Percentiles rank a stretch among this genome's conserved stretches.
Evolutionary conservation across 2,113 vertebrate species (phyloP).

Genomic region (Dinomys branickii): DNA sequence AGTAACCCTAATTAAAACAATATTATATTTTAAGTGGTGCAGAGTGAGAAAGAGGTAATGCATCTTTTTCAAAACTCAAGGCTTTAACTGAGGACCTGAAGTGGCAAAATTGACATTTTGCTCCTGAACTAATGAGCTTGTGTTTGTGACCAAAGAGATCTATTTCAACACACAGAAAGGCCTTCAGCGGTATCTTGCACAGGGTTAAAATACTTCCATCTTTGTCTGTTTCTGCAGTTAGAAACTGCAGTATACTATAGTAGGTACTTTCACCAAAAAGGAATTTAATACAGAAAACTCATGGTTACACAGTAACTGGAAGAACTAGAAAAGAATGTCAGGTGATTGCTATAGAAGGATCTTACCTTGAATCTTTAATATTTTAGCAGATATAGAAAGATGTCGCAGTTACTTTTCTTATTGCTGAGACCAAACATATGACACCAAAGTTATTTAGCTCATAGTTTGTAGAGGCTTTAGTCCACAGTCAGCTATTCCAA

Average conservation of each 20-base stretch:
- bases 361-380: neutral
- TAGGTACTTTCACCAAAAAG: conserved; percentile 47
- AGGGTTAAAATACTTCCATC: neutral
- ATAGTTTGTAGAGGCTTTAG: neutral
- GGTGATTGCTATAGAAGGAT: neutral
- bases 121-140: neutral
- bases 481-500: neutral
- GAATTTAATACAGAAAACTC: neutral
- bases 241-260: neutral
- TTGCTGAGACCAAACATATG: neutral
- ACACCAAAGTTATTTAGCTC: neutral
- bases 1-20: conserved; percentile 36
- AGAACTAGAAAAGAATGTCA: neutral
- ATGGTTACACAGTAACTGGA: neutral
- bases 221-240: conserved; percentile 29
- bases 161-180: neutral
- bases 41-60: neutral
- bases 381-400: neutral
- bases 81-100: neutral
- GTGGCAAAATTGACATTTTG: conserved; percentile 33
- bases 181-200: neutral
- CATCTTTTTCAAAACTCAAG: neutral
- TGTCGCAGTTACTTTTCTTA: neutral
- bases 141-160: neutral
- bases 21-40: neutral